Percentiles rank a stretch among this genome's conserved stretches.
Conservation (phyloP, 2,797 vertebrate genomes). For the Microctenopoma lineatum region DNA sequence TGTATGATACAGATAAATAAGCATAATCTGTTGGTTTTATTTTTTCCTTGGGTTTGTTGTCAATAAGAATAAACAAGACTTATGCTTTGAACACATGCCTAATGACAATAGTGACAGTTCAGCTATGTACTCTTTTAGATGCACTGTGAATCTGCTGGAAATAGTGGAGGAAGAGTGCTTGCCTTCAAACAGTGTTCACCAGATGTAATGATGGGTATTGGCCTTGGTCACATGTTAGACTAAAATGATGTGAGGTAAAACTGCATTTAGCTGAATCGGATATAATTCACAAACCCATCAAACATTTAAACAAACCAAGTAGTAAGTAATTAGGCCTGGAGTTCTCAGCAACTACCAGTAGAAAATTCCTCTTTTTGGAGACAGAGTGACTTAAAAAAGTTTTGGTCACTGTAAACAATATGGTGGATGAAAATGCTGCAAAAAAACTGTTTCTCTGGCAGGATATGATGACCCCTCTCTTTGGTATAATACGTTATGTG, state of each 20-base stretch:
- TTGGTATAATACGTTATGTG: slow-evolving; percentile 46
- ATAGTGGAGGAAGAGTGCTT: neutral
- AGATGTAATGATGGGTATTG: slow-evolving; percentile 14
- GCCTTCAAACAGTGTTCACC: neutral
- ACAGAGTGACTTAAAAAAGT: slow-evolving; percentile 29
- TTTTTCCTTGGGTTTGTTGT: slow-evolving; percentile 19
- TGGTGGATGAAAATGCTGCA: slow-evolving; percentile 13
- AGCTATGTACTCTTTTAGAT: neutral
- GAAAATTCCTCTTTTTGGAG: neutral
- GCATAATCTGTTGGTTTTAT: neutral
- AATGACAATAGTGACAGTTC: neutral
- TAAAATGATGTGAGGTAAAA: slow-evolving; percentile 27
- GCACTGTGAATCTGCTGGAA: neutral
- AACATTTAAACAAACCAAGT: slow-evolving; percentile 20
- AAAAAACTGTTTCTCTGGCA: slow-evolving; percentile 24
- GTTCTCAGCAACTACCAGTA: slow-evolving; percentile 5
- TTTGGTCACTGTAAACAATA: slow-evolving; percentile 38
- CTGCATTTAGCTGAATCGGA: slow-evolving; percentile 1
- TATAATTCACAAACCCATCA: slow-evolving; percentile 10
- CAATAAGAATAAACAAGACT: neutral
- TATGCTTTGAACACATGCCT: neutral
- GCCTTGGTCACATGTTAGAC: slow-evolving; percentile 5
- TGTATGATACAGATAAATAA: neutral
- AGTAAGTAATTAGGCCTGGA: neutral
- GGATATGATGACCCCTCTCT: slow-evolving; percentile 42